A percentile compares a stretch with the other conserved stretches of the same genome.
These are phyloP conservation scores for Tyria jacobaeae DNA, from an alignment of 2,888 invertebrate species.

Conservation along the genomic window DNA sequence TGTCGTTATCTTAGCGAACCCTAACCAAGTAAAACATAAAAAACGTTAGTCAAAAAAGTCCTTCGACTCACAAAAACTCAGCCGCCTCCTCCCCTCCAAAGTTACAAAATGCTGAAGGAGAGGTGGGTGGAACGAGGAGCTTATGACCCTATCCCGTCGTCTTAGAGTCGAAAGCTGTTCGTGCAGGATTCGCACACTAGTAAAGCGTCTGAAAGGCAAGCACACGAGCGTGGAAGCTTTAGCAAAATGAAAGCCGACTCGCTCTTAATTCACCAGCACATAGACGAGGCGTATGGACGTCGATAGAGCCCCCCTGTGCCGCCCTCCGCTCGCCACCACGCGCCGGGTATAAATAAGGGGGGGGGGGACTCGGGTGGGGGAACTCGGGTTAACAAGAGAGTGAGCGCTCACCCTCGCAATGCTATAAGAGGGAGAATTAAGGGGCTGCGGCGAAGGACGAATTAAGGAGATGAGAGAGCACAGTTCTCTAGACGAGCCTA, in stretches of 20 bases:
- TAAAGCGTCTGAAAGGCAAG: conserved; percentile 79
- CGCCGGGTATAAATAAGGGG: conserved; percentile 83
- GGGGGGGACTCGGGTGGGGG: conserved; percentile 80
- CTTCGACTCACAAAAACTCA: conserved; percentile 84
- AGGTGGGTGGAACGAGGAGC: conserved; percentile 59
- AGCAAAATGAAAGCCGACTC: conserved; percentile 86
- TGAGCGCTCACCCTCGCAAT: conserved; percentile 74
- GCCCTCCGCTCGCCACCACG: conserved; percentile 62
- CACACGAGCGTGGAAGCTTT: conserved; percentile 86
- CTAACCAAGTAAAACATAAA: conserved; percentile 86
- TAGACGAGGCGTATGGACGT: conserved; percentile 74
- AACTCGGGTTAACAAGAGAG: conserved; percentile 84
- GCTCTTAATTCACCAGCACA: conserved; percentile 86
- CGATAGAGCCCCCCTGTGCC: conserved; percentile 67
- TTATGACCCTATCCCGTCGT: conserved; percentile 69
- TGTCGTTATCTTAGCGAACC: conserved; percentile 85
- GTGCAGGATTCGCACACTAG: conserved; percentile 66
- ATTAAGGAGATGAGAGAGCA: conserved; percentile 87
- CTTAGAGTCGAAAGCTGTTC: conserved; percentile 73
- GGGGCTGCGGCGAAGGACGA: conserved; percentile 86
- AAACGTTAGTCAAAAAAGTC: conserved; percentile 86
- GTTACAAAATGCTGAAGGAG: conserved; percentile 83
- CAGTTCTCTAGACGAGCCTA: conserved; percentile 84
- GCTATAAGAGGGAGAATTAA: conserved; percentile 78
- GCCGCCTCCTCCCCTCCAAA: conserved; percentile 80